phyloP scores from a whole-genome alignment of 2,113 vertebrate species.

The Riparia riparia region DNA sequence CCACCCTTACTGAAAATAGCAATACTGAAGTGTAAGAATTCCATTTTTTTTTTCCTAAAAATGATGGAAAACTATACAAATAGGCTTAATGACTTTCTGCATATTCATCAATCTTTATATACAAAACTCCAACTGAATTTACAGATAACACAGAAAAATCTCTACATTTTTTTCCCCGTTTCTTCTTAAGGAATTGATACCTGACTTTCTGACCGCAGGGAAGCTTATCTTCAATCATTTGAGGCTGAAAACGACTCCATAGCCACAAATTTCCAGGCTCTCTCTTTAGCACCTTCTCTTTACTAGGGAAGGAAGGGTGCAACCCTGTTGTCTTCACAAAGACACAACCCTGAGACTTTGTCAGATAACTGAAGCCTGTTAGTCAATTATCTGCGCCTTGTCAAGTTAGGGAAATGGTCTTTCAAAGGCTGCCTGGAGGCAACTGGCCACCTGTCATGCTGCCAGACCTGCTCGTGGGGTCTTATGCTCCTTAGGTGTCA shows the following conservation, averaged over 20 bases:
- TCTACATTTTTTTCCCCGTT: neutral
- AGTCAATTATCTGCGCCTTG: neutral
- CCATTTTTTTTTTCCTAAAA: neutral
- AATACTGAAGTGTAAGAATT: neutral
- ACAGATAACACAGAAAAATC: neutral
- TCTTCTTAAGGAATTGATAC: neutral
- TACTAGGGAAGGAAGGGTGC: neutral
- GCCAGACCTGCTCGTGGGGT: neutral
- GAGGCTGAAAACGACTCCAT: neutral
- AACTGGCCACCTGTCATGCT: neutral
- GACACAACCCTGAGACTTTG: neutral
- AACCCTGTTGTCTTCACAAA: neutral
- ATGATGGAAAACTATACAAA: neutral
- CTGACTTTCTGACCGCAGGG: neutral
- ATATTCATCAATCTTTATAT: neutral
- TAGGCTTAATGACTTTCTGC: neutral
- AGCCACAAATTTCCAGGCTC: neutral
- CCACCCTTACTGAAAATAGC: neutral
- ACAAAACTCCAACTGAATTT: neutral
- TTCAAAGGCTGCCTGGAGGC: neutral
- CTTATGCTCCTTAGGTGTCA: accelerated
- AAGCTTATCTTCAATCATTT: neutral
- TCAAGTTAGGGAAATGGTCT: neutral
- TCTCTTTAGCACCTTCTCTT: neutral
- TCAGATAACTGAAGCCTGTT: neutral